These are phyloP conservation scores for Pterobdella sp. DNA, from an alignment of 2,888 invertebrate species.

Conservation along the genomic window DNA sequence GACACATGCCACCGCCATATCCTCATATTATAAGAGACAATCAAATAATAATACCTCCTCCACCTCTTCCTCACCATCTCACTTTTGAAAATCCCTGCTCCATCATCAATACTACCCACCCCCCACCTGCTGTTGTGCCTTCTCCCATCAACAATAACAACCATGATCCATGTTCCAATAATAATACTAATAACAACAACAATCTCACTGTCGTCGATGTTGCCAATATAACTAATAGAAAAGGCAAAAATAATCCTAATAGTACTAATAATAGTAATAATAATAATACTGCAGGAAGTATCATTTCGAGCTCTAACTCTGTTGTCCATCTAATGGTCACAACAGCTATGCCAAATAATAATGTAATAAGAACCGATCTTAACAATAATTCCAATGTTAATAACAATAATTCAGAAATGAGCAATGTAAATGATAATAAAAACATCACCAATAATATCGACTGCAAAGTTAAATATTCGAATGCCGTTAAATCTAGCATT, in stretches of 20 bases:
- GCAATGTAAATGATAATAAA: not conserved
- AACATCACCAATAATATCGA: not conserved
- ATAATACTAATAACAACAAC: not conserved
- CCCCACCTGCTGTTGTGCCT: not conserved
- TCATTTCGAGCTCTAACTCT: not conserved
- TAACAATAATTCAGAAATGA: not conserved
- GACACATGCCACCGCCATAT: not conserved
- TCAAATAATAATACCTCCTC: not conserved
- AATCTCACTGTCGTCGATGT: slow-evolving; percentile 1
- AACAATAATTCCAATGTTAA: not conserved
- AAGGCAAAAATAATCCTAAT: not conserved
- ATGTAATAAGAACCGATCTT: not conserved
- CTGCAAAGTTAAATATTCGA: not conserved
- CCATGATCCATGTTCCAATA: not conserved
- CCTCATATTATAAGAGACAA: not conserved
- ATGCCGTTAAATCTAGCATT: not conserved
- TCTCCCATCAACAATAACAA: slow-evolving; percentile 8
- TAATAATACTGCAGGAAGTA: not conserved
- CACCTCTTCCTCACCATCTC: not conserved
- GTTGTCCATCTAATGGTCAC: too few relatives aligned
- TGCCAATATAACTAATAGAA: not conserved
- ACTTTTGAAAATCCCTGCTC: not conserved
- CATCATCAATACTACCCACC: not conserved
- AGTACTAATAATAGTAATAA: not conserved
- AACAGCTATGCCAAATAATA: too few relatives aligned